These are phyloP conservation scores for Pogonophryne albipinna DNA, from an alignment of 2,797 vertebrate genomes.

Conservation along the genomic window DNA sequence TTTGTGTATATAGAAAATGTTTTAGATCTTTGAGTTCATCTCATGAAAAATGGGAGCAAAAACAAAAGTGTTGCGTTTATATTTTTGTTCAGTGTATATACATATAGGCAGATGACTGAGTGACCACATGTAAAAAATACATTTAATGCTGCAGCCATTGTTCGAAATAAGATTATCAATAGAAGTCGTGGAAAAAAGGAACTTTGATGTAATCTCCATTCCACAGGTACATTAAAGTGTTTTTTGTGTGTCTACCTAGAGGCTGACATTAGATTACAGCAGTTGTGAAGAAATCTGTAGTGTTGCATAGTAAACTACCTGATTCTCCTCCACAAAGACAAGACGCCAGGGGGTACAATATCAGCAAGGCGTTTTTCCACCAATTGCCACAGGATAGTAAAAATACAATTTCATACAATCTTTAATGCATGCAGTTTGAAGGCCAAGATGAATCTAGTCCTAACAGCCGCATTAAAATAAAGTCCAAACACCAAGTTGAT, in stretches of 20 bases:
- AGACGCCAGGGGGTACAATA: constrained; percentile 21
- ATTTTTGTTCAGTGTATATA: no score
- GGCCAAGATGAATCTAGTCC: constrained; percentile 40
- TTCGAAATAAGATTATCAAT: constrained; percentile 31
- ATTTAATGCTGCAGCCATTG: constrained; percentile 20
- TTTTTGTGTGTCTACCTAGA: constrained; percentile 16
- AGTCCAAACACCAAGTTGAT: background rate
- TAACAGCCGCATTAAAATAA: constrained; percentile 18
- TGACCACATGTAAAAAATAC: constrained; percentile 17
- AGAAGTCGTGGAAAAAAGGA: background rate
- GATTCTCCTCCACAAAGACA: constrained; percentile 37
- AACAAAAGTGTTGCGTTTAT: no score
- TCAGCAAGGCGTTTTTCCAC: constrained; percentile 23
- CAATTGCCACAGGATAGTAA: constrained; percentile 17
- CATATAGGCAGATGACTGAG: background rate
- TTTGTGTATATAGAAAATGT: no score
- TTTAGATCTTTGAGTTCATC: no score
- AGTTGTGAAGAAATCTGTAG: constrained; percentile 38
- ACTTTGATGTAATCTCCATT: constrained; percentile 46
- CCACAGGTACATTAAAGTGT: constrained; percentile 42
- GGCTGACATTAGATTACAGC: constrained; percentile 53
- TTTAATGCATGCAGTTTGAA: constrained; percentile 36
- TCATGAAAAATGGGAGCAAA: no score
- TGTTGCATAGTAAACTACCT: constrained; percentile 50
- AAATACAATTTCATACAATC: constrained; percentile 44